Conservation (phyloP, 2,797 vertebrate species). For the Dipus sagitta region DNA sequence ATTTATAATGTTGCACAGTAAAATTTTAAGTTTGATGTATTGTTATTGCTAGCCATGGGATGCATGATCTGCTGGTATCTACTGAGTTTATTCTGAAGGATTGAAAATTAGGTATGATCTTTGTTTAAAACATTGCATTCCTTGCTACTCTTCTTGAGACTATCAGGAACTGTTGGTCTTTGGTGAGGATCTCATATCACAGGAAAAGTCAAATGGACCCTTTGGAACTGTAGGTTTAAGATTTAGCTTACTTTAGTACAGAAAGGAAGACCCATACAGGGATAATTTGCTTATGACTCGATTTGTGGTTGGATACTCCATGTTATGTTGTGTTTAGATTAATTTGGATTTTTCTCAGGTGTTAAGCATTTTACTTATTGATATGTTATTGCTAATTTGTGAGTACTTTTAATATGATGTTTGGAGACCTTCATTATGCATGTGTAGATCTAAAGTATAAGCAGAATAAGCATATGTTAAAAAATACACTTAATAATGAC, state of each 20-base stretch:
- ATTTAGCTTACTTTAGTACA: conserved; percentile 59
- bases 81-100: neutral
- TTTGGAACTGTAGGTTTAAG: conserved; percentile 26
- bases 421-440: neutral
- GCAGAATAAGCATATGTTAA: conserved; percentile 45
- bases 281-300: conserved; percentile 46
- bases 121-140: conserved; percentile 1
- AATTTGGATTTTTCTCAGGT: conserved; percentile 21
- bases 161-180: conserved; percentile 10
- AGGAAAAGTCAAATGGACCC: neutral
- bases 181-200: neutral
- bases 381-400: conserved; percentile 45
- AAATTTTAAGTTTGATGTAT: conserved; percentile 15
- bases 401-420: conserved; percentile 28
- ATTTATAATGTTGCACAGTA: conserved; percentile 21
- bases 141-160: conserved; percentile 11
- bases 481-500: conserved; percentile 43
- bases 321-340: conserved; percentile 52
- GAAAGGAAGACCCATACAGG: neutral
- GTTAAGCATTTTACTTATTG: conserved; percentile 35
- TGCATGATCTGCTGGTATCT: neutral
- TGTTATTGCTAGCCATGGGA: neutral
- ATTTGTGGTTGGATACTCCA: conserved; percentile 16
- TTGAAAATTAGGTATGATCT: conserved; percentile 23
- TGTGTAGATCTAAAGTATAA: neutral